Conservation (phyloP, 2,113 vertebrate genomes). For the Engystomops pustulosus region DNA sequence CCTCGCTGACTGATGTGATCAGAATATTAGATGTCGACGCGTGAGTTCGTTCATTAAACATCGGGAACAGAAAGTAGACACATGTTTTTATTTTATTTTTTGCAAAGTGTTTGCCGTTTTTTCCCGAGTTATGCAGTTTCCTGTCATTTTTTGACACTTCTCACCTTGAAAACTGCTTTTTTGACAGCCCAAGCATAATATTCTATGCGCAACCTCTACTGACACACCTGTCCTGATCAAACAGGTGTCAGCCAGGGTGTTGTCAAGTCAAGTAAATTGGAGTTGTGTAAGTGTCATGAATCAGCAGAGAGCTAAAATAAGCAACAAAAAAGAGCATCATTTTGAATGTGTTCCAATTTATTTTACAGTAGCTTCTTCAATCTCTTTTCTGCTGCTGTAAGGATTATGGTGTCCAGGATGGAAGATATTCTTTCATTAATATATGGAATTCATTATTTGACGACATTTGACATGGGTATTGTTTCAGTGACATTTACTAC, state of each 20-base stretch:
- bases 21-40: conserved; percentile 23
- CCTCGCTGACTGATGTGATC: conserved; percentile 28
- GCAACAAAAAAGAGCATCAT: conserved; percentile 40
- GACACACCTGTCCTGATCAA: conserved; percentile 60
- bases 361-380: conserved; percentile 39
- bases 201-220: conserved; percentile 55
- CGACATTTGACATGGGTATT: conserved; percentile 25
- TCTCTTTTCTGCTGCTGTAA: conserved; percentile 20
- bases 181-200: conserved; percentile 55
- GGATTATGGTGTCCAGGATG: conserved; percentile 23
- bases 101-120: conserved; percentile 48
- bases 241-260: conserved; percentile 58
- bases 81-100: conserved; percentile 17
- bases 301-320: conserved; percentile 59
- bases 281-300: conserved; percentile 60
- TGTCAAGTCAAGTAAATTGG: conserved; percentile 60
- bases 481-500: conserved; percentile 32
- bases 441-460: conserved; percentile 36
- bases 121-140: conserved; percentile 52
- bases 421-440: conserved; percentile 50
- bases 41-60: conserved; percentile 26
- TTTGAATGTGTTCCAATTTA: conserved; percentile 59
- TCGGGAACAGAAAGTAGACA: background rate
- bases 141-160: conserved; percentile 54
- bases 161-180: conserved; percentile 47